Conservation (phyloP, 1,140 invertebrate species). For the Conopomorpha cramerella region DNA sequence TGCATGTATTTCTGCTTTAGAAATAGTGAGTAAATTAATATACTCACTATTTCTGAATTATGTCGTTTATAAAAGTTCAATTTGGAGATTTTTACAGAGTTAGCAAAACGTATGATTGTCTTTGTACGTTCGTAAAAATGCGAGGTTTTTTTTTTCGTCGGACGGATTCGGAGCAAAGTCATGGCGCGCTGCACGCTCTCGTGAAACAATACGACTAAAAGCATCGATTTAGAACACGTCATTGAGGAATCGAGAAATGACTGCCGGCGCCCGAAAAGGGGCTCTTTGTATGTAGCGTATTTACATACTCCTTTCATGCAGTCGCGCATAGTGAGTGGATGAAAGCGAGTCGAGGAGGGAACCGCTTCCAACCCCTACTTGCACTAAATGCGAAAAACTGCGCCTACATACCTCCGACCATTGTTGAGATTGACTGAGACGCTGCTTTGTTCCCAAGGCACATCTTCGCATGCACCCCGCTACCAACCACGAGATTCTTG, state of each 20-base stretch:
- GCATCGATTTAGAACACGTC: slow-evolving; percentile 50
- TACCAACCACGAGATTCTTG: too few relatives aligned
- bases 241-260: slow-evolving; percentile 50
- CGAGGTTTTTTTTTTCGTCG: too few relatives aligned
- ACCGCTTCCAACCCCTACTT: slow-evolving; percentile 37
- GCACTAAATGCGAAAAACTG: slow-evolving; percentile 43
- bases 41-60: too few relatives aligned
- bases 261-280: slow-evolving; percentile 27
- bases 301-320: slow-evolving; percentile 37
- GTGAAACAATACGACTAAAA: slow-evolving; percentile 47
- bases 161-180: too few relatives aligned
- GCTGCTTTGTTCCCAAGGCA: slow-evolving; percentile 36
- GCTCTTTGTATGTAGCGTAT: slow-evolving; percentile 19
- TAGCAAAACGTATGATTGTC: too few relatives aligned
- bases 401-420: slow-evolving; percentile 28
- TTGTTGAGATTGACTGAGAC: slow-evolving; percentile 38
- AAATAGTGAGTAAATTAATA: too few relatives aligned
- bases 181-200: slow-evolving; percentile 8
- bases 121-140: too few relatives aligned
- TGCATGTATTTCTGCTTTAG: too few relatives aligned
- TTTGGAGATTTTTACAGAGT: too few relatives aligned
- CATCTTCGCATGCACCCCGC: too few relatives aligned
- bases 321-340: slow-evolving; percentile 40
- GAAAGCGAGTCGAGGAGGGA: slow-evolving; percentile 39
- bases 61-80: too few relatives aligned